These are phyloP conservation scores for Lasius platythorax DNA, from an alignment of 2,888 invertebrate genomes.

Conservation along the genomic window DNA sequence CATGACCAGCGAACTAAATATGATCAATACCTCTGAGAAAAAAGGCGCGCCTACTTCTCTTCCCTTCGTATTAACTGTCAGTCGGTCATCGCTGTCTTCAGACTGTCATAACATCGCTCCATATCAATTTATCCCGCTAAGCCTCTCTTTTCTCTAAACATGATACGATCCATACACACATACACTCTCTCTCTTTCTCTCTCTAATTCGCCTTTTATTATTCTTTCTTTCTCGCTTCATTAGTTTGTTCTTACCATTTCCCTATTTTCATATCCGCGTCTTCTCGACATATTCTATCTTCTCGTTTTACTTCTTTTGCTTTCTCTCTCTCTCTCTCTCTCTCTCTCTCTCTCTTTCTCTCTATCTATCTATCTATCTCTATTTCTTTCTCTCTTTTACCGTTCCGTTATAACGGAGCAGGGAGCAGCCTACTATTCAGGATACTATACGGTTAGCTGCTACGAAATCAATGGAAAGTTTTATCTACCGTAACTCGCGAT, in stretches of 20 bases:
- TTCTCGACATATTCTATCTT: conserved; percentile 13
- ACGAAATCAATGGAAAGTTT: conserved; percentile 64
- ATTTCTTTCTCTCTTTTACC: background rate
- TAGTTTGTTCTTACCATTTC: background rate
- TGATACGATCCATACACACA: background rate
- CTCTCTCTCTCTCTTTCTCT: background rate
- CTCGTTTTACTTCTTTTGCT: conserved; percentile 41
- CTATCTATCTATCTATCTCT: background rate
- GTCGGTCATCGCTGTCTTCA: conserved; percentile 11
- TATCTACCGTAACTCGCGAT: conserved; percentile 38
- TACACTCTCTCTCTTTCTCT: background rate
- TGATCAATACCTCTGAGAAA: conserved; percentile 27
- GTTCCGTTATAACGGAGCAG: conserved; percentile 75
- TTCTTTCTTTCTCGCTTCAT: conserved; percentile 18
- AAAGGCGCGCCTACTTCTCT: background rate
- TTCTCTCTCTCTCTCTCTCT: conserved; percentile 16
- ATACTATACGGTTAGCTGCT: conserved; percentile 43
- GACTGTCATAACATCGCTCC: conserved; percentile 41
- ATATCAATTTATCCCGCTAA: conserved; percentile 29
- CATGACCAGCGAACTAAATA: conserved; percentile 24
- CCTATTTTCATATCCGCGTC: conserved; percentile 25
- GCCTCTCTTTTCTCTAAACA: conserved; percentile 8
- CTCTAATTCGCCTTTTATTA: background rate
- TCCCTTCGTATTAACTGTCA: conserved; percentile 26
- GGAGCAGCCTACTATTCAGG: conserved; percentile 18